A percentile compares a stretch with the other conserved stretches of the same genome.
These are phyloP conservation scores for Oxygymnocypris stewartii DNA, from an alignment of 2,113 vertebrate species.

Conservation along the genomic window DNA sequence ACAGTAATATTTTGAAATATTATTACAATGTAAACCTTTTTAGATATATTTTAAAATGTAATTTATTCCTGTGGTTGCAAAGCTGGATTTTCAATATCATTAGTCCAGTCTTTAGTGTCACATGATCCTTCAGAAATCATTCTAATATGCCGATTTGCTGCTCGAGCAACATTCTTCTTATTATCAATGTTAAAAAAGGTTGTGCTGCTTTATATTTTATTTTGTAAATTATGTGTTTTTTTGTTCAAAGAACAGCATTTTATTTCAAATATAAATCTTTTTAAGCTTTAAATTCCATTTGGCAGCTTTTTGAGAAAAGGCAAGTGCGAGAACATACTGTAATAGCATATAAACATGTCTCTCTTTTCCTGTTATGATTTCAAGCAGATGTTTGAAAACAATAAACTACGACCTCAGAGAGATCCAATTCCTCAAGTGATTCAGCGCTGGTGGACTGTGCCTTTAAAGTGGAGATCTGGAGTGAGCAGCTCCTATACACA, in stretches of 20 bases:
- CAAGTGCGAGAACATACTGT: neutral
- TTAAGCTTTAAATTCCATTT: neutral
- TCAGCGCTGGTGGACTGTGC: conserved; percentile 5
- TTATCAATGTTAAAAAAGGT: too few relatives aligned
- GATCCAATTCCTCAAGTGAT: neutral
- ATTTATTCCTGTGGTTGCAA: neutral
- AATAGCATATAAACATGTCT: neutral
- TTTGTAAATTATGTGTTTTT: neutral
- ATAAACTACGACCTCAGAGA: neutral
- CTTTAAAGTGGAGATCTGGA: conserved; percentile 6
- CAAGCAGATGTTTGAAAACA: neutral
- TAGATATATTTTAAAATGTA: too few relatives aligned
- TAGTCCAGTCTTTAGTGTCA: neutral
- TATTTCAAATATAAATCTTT: neutral
- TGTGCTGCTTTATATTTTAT: neutral
- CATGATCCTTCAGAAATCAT: neutral
- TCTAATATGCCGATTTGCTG: neutral
- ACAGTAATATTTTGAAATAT: neutral
- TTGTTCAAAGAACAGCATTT: neutral
- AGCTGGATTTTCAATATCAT: neutral
- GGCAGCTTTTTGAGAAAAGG: neutral
- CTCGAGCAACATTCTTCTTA: too few relatives aligned
- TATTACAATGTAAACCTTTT: neutral
- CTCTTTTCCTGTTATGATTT: neutral
- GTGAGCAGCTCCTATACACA: neutral